Evolutionary conservation across 1,140 invertebrate genomes (phyloP), one percentile per base, ranked within the genome.

Genomic region (Aphelinus certus): DNA sequence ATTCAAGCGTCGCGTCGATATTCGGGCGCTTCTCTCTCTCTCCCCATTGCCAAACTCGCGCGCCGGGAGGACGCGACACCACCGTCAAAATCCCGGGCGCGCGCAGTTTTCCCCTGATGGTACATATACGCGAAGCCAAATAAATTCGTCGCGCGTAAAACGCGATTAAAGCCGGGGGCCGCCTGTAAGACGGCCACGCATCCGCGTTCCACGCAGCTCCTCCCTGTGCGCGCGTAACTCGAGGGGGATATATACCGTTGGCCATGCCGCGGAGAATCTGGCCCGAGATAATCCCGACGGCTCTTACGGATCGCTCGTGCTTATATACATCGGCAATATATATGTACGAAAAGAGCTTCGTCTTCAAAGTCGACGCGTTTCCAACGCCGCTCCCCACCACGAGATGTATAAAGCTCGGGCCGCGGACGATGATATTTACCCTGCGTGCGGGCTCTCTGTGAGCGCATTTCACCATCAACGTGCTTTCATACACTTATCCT

Each of bases 31-130:
- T 26, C 26, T 26, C 26, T 26, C 26, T 26, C 26, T 26, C 26
- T 26, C 26, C 26, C 26, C 26, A 26, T 26, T 0, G 26, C 26
- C 26, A 26, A 26, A 26, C 26, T 26, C 26, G 26, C 26, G 26
- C 26, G 26, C 26, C 26, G 26, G 26, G 58, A 46, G 53, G 47
- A 42, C 9, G 5, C 3, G 76, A 76, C 49, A 73, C 66, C 66
- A 76, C 69, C 63, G 46, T 76, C 68, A 65, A 56, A 55, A 66
- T 63, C 53, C 45, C 45, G 9, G 7, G 3, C 43, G 42, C 55
- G 10, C 9, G 5, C 46, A n/a, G 42, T 26, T 26, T 26, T 26
- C 26, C 26, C 26, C 26, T 58, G 58, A 58, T 68, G 26, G 26
- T 26, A 26, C 26, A 26, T 26, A n/a, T n/a, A n/a, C n/a, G n/a